Conservation (phyloP, 1,140 invertebrate genomes). For the Pogonognathellus flavescens region DNA sequence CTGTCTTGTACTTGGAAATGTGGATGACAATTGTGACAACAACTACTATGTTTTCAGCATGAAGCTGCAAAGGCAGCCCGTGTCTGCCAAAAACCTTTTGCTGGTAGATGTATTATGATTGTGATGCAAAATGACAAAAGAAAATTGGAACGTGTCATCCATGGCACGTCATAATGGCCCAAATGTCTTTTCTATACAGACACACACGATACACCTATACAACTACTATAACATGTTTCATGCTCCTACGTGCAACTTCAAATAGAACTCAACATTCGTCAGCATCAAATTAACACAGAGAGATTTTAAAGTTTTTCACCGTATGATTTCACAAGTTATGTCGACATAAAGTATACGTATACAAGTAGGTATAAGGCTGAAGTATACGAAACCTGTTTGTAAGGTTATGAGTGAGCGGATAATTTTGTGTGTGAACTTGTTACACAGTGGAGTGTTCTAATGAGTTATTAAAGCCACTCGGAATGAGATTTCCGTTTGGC, state of each 20-base stretch:
- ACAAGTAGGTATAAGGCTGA: too few species aligned
- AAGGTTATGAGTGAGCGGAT: neutral
- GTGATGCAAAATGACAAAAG: neutral
- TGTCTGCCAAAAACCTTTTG: neutral
- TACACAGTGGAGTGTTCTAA: neutral
- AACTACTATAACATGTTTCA: too few species aligned
- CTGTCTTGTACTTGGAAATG: too few species aligned
- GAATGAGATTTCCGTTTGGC: constrained; percentile 11
- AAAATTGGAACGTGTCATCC: neutral
- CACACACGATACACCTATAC: too few species aligned
- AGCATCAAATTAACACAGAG: too few species aligned
- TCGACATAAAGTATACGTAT: neutral
- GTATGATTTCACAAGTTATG: neutral
- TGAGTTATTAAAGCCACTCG: neutral
- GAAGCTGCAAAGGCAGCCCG: neutral
- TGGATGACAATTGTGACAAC: neutral
- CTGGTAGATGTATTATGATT: neutral
- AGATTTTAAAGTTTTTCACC: neutral
- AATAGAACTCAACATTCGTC: too few species aligned
- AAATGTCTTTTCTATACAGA: too few species aligned
- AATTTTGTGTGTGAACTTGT: neutral
- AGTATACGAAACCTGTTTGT: neutral
- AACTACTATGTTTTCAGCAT: neutral
- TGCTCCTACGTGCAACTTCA: too few species aligned
- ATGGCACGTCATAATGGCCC: too few species aligned